Evolutionary conservation across 2,888 invertebrate genomes (phyloP).

Genomic region (Eupithecia subfuscata): DNA sequence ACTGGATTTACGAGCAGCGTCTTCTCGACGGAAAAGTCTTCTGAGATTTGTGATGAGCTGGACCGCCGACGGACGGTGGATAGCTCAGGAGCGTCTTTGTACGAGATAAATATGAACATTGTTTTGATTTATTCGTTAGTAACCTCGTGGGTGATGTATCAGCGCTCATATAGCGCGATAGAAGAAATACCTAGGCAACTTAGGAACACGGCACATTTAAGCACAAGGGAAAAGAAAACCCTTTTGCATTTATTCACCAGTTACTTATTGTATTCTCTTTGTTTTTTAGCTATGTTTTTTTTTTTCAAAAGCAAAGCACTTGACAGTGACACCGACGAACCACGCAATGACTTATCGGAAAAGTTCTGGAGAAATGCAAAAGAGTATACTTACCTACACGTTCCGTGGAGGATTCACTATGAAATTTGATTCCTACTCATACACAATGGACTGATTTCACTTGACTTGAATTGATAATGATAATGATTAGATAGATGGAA

Average conservation of each 20-base stretch:
- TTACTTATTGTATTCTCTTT: too few species aligned
- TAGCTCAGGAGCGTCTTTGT: slow-evolving; percentile 69
- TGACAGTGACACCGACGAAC: background rate
- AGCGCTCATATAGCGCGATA: background rate
- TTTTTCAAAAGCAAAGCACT: background rate
- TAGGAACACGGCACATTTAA: background rate
- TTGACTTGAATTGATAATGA: slow-evolving; percentile 23
- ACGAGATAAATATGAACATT: slow-evolving; percentile 70
- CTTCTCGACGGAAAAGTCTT: slow-evolving; percentile 62
- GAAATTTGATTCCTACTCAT: background rate
- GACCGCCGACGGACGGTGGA: slow-evolving; percentile 24
- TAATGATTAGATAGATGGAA: slow-evolving; percentile 5
- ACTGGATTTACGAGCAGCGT: slow-evolving; percentile 69
- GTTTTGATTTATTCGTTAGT: background rate
- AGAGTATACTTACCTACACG: background rate
- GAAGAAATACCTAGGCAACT: background rate
- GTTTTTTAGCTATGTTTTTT: background rate
- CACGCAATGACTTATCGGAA: background rate
- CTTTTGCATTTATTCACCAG: background rate
- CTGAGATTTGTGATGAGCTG: slow-evolving; percentile 35
- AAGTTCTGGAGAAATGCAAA: background rate
- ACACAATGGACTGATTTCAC: background rate
- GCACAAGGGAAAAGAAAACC: background rate
- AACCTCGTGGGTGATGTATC: background rate
- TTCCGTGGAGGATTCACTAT: background rate